Conservation (phyloP, 2,888 invertebrate genomes). For the Drosophila austrosaltans region DNA sequence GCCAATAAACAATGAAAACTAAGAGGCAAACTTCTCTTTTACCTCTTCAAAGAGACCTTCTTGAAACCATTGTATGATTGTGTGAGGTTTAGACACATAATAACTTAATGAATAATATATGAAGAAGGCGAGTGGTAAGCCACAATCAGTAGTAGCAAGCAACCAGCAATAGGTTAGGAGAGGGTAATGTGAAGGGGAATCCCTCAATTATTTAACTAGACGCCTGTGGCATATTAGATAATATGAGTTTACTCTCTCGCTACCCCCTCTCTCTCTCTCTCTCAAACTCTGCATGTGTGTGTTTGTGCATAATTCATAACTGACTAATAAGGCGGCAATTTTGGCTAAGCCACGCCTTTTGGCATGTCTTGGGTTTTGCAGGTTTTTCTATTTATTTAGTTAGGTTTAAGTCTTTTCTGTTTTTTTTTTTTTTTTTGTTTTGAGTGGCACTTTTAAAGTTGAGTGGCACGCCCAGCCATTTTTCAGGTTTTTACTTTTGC, state of each 20-base stretch:
- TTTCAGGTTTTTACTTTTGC: not conserved
- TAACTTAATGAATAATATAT: constrained; percentile 74
- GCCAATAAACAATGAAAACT: constrained; percentile 71
- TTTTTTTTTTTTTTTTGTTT: constrained; percentile 36
- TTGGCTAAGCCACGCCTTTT: constrained; percentile 10
- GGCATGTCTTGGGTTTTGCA: constrained; percentile 3
- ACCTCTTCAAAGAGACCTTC: constrained; percentile 15
- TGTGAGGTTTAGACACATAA: constrained; percentile 72
- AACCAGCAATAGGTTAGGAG: not conserved
- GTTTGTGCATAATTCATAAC: constrained; percentile 19
- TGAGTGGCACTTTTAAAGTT: constrained; percentile 67
- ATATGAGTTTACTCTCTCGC: constrained; percentile 44
- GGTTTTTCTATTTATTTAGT: constrained; percentile 7
- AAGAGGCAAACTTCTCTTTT: constrained; percentile 49
- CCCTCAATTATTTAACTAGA: constrained; percentile 68
- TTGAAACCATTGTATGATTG: constrained; percentile 48
- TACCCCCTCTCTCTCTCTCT: constrained; percentile 10
- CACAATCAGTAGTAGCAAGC: constrained; percentile 4
- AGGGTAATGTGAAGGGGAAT: not conserved
- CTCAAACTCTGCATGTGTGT: not conserved
- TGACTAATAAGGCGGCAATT: constrained; percentile 21
- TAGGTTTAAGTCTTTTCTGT: not conserved
- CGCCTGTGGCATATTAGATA: constrained; percentile 67
- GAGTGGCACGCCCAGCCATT: constrained; percentile 59
- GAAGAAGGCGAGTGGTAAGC: constrained; percentile 20